phyloP scores from a whole-genome alignment of 2,797 vertebrate species.

The Macropus fuliginosus region DNA sequence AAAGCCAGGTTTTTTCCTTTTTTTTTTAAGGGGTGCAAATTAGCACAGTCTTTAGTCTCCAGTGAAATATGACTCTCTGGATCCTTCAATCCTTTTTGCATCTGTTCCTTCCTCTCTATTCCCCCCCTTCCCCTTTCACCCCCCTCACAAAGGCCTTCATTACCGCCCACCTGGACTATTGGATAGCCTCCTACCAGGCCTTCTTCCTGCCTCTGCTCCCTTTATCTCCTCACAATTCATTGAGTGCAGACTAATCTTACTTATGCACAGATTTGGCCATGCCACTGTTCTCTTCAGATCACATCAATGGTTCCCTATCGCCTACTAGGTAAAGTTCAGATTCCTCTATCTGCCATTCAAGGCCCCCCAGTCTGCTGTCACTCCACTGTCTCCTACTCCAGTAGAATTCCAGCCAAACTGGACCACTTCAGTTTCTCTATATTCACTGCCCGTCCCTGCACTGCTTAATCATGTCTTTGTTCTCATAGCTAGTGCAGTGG shows the following conservation, averaged over 20 bases:
- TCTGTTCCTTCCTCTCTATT: background rate
- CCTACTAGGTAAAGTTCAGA: background rate
- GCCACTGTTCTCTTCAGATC: background rate
- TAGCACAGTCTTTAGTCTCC: background rate
- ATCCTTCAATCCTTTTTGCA: background rate
- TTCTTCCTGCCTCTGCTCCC: too few relatives aligned
- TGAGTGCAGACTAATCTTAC: background rate
- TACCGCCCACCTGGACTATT: background rate
- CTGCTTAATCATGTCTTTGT: background rate
- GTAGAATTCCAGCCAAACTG: background rate
- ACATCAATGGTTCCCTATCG: background rate
- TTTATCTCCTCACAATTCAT: background rate
- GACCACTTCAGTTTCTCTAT: background rate
- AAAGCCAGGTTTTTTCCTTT: background rate
- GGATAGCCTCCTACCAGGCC: background rate
- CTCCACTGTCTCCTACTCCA: background rate
- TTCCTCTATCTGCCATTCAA: background rate
- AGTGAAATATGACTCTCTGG: background rate
- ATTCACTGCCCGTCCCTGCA: background rate
- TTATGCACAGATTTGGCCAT: background rate
- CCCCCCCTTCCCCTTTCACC: background rate
- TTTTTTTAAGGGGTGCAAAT: background rate
- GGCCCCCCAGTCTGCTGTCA: background rate
- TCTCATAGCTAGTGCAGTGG: background rate
- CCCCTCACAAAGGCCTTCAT: background rate